Percentiles rank a stretch among this genome's conserved stretches.
Conservation (phyloP, 2,113 vertebrate genomes). For the Gnathonemus longibarbis region DNA sequence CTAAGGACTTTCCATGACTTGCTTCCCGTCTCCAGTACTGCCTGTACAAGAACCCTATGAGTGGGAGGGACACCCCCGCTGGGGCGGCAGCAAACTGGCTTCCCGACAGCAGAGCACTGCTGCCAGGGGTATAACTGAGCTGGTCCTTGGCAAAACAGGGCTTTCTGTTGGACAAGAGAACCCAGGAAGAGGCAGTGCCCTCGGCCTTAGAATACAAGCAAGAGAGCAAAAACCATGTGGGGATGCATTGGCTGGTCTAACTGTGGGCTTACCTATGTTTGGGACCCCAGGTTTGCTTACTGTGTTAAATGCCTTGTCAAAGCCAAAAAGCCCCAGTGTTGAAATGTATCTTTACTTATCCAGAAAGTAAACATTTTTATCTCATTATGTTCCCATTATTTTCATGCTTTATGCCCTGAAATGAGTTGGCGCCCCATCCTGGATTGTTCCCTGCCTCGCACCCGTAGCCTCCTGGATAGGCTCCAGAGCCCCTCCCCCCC, state of each 20-base stretch:
- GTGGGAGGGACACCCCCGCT: slow-evolving; percentile 53
- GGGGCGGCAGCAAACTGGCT: slow-evolving; percentile 65
- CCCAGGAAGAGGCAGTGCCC: slow-evolving; percentile 25
- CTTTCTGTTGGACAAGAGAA: slow-evolving; percentile 25
- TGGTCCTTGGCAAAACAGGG: slow-evolving; percentile 40
- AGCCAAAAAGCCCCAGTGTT: neutral
- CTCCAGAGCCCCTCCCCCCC: no score
- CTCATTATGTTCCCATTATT: neutral
- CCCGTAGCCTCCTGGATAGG: no score
- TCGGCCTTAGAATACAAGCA: slow-evolving; percentile 47
- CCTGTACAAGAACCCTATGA: slow-evolving; percentile 41
- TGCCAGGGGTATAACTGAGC: slow-evolving; percentile 55
- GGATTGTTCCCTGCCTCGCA: neutral
- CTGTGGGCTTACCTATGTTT: neutral
- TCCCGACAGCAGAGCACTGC: slow-evolving; percentile 56
- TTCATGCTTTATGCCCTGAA: neutral
- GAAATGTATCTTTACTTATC: neutral
- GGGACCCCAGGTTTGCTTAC: neutral
- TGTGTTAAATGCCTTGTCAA: neutral
- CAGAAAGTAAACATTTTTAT: neutral
- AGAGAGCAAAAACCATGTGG: neutral
- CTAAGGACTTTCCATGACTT: slow-evolving; percentile 36
- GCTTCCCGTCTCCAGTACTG: slow-evolving; percentile 31
- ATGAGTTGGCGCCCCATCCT: neutral
- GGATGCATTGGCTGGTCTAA: neutral